Percentiles rank a stretch among this genome's conserved stretches.
phyloP scores from a whole-genome alignment of 2,888 invertebrate species.

The Halictus quadricinctus region DNA sequence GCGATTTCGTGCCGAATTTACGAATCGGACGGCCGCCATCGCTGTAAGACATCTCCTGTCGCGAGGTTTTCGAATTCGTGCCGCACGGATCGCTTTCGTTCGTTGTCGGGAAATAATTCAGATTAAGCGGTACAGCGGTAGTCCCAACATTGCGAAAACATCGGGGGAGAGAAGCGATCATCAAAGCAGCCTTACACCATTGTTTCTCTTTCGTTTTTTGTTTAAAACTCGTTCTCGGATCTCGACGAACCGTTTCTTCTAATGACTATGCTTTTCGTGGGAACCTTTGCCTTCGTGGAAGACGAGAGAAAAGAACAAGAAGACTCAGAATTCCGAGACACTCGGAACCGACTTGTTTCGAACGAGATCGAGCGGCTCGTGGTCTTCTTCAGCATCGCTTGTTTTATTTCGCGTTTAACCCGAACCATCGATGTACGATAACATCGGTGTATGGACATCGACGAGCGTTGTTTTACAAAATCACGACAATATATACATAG shows the following conservation, averaged over 20 bases:
- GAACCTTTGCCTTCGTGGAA: slow-evolving; percentile 15
- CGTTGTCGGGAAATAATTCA: slow-evolving; percentile 36
- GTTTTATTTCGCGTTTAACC: slow-evolving; percentile 49
- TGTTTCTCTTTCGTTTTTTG: background rate
- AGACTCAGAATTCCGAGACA: slow-evolving; percentile 37
- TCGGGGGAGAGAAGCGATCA: slow-evolving; percentile 24
- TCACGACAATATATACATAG: slow-evolving; percentile 39
- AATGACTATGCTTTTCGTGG: background rate
- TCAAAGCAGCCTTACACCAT: slow-evolving; percentile 34
- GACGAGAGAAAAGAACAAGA: slow-evolving; percentile 28
- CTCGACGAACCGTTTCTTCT: background rate
- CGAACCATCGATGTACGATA: slow-evolving; percentile 36
- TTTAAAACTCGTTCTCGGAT: background rate
- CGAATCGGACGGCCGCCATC: slow-evolving; percentile 83
- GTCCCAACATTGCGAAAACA: slow-evolving; percentile 44
- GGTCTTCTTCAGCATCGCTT: slow-evolving; percentile 63
- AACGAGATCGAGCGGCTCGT: slow-evolving; percentile 28
- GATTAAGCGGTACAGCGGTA: slow-evolving; percentile 47
- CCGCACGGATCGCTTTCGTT: slow-evolving; percentile 32
- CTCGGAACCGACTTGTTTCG: slow-evolving; percentile 28
- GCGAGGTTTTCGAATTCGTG: slow-evolving; percentile 42
- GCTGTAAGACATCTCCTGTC: slow-evolving; percentile 81
- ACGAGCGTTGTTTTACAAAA: slow-evolving; percentile 36
- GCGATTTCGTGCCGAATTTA: slow-evolving; percentile 82
- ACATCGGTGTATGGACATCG: slow-evolving; percentile 42